Evolutionary conservation across 1,140 invertebrate species (phyloP), one percentile per base, ranked within the genome.

Genomic region (Spodoptera litura): DNA sequence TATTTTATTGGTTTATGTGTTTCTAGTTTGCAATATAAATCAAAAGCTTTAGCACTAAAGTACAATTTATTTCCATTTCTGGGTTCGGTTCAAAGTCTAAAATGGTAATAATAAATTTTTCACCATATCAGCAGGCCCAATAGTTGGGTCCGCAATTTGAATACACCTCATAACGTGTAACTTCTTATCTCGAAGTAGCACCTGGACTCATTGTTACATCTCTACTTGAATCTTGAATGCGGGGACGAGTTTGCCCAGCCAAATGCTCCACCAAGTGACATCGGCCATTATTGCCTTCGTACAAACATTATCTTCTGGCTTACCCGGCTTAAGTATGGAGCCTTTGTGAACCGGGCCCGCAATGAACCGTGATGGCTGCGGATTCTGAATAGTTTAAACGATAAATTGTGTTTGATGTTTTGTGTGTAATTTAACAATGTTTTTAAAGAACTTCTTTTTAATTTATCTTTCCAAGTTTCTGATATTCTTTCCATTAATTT

Each of bases 221-320:
- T 77, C 61, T 61, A 58, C 49, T 80, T 53, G 35, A 78, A 81
- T 81, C 73, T 68, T 38, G 51, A 78, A 75, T 80, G 70, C 79
- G 74, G 64, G 62, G 15, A 66, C 56, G 70, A 85, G 89, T 89
- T 90, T 90, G 87, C 87, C 81, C 87, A 90, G 87, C 88, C 87
- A 87, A 90, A 91, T 90, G 86, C 86, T 80, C 80, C 78, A 76
- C 80, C 78, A 76, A 80, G 85, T 84, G 83, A 91, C 87, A 88
- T 82, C 79, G 79, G 81, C 88, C 85, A 87, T 91, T 90, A 92
- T 92, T 92, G 89, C 88, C 83, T 88, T 84, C 85, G 85, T 81
- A 84, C 89, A 91, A 91, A 89, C 89, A 92, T 87, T 82, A 85
- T 71, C 78, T 81, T 56, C 66, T 66, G 80, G 85, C 84, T 88